Base-by-base conservation (phyloP, 1,140 invertebrate species). In the Panagrolaimus sp. region DNA sequence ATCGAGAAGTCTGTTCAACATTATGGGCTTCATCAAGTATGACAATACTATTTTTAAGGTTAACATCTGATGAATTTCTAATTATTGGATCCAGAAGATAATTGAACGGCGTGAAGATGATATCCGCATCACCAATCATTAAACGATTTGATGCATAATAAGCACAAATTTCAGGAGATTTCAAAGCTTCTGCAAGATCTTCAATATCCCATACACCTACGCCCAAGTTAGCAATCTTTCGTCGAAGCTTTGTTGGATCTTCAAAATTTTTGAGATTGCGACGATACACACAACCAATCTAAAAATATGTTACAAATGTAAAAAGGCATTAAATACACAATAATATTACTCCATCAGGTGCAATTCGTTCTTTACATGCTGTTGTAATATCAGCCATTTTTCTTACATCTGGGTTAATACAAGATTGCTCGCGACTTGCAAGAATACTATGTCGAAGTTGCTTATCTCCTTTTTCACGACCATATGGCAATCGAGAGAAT, bases 11-110 rank as follows among this genome's bases (percentile, higher is more conserved):
- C 78, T 91, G 89, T 78, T 93, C 91, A 27, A 93, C 89, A 81
- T 92, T 93, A 82, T 92, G 91, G 0, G 89, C 91, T 84, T 93
- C 91, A 78, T 93, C 91, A 1, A 92, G 84, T 43, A 93, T 88
- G 0, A 92, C 82, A 1, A 93, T 87, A 42, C 88, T 83, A 43
- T 87, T 85, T 4, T 84, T 84, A 9, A 91, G 64, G 57, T 86
- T 82, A 5, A 92, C 73, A 51, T 81, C 77, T 11, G 76, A 78
- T 1, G 72, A 67, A 9, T 74, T 53, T 57, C 78, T 65, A 47
- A 80, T 73, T n/a, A 81, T 73, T 9, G 78, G 78, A 68, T 80
- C 78, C n/a, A 92, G 86, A 0, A 93, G 78, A 76, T 92, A 93
- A 81, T 91, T 92, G 80, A 92, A 92, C 0, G 91, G 91, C 77